Conservation (phyloP, 2,797 vertebrate species). For the Denticeps clupeoides region DNA sequence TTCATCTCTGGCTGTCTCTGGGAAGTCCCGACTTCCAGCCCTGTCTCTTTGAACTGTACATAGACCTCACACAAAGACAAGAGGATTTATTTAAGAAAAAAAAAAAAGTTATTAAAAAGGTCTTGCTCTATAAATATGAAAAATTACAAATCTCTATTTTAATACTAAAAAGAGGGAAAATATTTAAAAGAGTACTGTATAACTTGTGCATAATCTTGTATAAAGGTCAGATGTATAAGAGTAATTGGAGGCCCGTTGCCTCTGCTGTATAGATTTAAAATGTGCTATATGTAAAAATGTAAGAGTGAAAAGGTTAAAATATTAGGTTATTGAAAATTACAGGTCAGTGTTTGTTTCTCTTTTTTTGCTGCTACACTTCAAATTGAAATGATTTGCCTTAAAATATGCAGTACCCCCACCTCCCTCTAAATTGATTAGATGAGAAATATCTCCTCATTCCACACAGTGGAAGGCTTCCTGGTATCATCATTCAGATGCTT, state of each 20-base stretch:
- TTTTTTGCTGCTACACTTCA: slow-evolving; percentile 67
- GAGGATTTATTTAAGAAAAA: slow-evolving; percentile 58
- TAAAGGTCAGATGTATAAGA: slow-evolving; percentile 64
- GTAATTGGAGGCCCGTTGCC: slow-evolving; percentile 43
- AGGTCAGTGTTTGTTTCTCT: slow-evolving; percentile 56
- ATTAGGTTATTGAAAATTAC: slow-evolving; percentile 67
- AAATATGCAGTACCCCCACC: slow-evolving; percentile 57
- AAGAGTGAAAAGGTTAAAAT: slow-evolving; percentile 51
- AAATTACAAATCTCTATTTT: slow-evolving; percentile 73
- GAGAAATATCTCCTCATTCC: slow-evolving; percentile 19
- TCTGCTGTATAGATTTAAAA: slow-evolving; percentile 62
- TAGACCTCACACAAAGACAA: slow-evolving; percentile 51
- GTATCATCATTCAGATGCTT: slow-evolving; percentile 18
- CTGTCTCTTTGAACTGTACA: slow-evolving; percentile 53
- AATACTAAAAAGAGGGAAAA: slow-evolving; percentile 70
- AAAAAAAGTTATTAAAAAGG: slow-evolving; percentile 40
- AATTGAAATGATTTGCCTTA: slow-evolving; percentile 65
- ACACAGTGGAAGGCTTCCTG: slow-evolving; percentile 5
- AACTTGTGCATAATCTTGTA: slow-evolving; percentile 68
- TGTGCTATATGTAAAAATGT: slow-evolving; percentile 56
- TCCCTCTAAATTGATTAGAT: slow-evolving; percentile 18
- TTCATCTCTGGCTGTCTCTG: slow-evolving; percentile 35
- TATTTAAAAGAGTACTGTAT: slow-evolving; percentile 79
- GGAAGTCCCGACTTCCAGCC: slow-evolving; percentile 22
- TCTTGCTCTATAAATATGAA: slow-evolving; percentile 53